Base-by-base conservation (phyloP, 2,113 vertebrate species). In the Perca schrenkii region DNA sequence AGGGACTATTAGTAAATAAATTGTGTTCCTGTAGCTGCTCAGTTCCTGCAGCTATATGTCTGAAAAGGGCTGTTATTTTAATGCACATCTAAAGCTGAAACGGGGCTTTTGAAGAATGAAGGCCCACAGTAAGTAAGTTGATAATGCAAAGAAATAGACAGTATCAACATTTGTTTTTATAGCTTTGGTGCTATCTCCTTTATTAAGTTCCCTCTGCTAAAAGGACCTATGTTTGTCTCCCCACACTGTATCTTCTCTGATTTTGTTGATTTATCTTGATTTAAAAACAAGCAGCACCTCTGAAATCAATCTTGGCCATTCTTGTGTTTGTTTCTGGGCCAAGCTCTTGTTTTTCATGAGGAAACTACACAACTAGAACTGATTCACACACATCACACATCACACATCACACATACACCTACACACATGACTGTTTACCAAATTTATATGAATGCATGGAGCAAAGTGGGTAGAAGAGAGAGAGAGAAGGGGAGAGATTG, bases 381-480 rank as follows among this genome's bases (percentile, higher is more conserved):
- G 11, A 43, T 43, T 43, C 11, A 54, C 7, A 34, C 46, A 53
- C 22, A 73, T 25, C 46, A 53, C 22, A 73, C 36, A 21, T n/a
- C 25, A 28, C 28, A 28, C 28, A 28, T 28, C 40, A n/a, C 25
- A 68, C 52, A 40, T 4, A 56, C 68, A 56, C 57, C 31, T 36
- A 76, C 56, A 34, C 63, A 52, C 14, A 25, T 3, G 28, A 66
- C 31, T n/a, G 25, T 65, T 49, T 49, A 50, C 21, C n/a, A 67
- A 53, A 82, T 69, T 36, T 69, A 80, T 43, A 54, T 16, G 22
- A 57, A 70, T 78, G 61, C 8, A 65, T 31, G 5, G 28, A 58
- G 22, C 8, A 54, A 7, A 47, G 36, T 2, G 1, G 49, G 43
- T 40, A 31, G 62, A 28, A 50, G 63, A 75, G 40, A 28, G 46